phyloP scores from a whole-genome alignment of 2,888 invertebrate genomes.

The Heliothis peltigera region DNA sequence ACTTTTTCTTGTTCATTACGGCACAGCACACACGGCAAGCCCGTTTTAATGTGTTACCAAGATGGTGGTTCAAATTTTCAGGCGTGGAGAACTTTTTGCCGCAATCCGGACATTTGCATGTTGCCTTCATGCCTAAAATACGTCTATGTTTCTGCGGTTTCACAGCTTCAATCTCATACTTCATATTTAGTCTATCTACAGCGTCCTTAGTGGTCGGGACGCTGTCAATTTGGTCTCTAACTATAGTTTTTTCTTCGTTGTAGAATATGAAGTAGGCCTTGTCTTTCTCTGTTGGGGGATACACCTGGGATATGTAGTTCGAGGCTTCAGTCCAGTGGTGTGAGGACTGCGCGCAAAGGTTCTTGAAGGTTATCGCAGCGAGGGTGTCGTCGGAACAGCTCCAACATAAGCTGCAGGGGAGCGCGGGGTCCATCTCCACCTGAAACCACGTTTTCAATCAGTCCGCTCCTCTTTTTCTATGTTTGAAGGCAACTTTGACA shows the following conservation, averaged over 20 bases:
- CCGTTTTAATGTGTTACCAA: slow-evolving; percentile 70
- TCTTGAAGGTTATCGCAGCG: slow-evolving; percentile 71
- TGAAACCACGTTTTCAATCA: slow-evolving; percentile 85
- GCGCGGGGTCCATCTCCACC: slow-evolving; percentile 75
- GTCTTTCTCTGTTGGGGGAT: slow-evolving; percentile 62
- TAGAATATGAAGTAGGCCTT: slow-evolving; percentile 73
- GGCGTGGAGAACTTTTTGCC: slow-evolving; percentile 69
- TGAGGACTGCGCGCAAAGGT: slow-evolving; percentile 71
- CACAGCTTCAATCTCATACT: slow-evolving; percentile 35
- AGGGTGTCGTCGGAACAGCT: slow-evolving; percentile 73
- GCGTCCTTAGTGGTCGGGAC: slow-evolving; percentile 58
- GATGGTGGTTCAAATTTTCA: slow-evolving; percentile 73
- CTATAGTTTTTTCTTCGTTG: slow-evolving; percentile 59
- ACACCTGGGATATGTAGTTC: slow-evolving; percentile 60
- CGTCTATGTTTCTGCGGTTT: slow-evolving; percentile 29
- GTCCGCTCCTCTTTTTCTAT: slow-evolving; percentile 70
- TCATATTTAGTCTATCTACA: slow-evolving; percentile 62
- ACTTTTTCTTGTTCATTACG: slow-evolving; percentile 66
- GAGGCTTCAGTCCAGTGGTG: slow-evolving; percentile 72
- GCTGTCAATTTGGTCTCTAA: slow-evolving; percentile 64
- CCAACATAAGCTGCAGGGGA: slow-evolving; percentile 78
- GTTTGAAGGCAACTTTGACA: slow-evolving; percentile 44
- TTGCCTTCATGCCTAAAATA: slow-evolving; percentile 9
- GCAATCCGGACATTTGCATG: slow-evolving; percentile 72
- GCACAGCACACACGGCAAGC: slow-evolving; percentile 73